Evolutionary conservation across 2,888 invertebrate genomes (phyloP), one percentile per base, ranked within the genome.

Genomic region (Thymelicus sylvestris): DNA sequence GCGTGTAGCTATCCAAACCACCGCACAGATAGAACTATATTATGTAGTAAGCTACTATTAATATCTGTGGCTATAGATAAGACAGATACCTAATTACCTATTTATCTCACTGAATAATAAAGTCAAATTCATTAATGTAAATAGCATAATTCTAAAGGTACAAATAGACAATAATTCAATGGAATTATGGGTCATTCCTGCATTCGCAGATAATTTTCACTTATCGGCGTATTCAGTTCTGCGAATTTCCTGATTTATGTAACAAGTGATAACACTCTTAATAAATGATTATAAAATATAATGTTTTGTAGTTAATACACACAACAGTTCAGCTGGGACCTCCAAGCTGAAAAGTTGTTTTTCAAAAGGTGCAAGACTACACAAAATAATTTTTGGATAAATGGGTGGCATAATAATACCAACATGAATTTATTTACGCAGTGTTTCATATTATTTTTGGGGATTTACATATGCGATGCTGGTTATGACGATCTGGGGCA

Each of bases 321-420:
- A 65, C 41, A 38, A 41, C 88, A 91, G 90, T 91, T 74, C 78
- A 80, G 82, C 83, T 80, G 83, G 84, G 78, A 85, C 81, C 81
- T 75, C 79, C 79, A 78, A 78, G 85, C 83, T 81, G 80, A 77
- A 82, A 78, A 85, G 81, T 70, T 7, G 59, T 59, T 60, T 60
- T 50, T 59, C 59, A 59, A 10, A 19, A 62, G 13, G 6, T 57
- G 72, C 75, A 65, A 62, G 59, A 63, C 60, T 64, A 72, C 72
- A 59, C 61, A 71, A 44, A 41, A 44, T 41, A 64, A 76, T 72
- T 73, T 67, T 78, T 77, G 72, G 73, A 78, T 79, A 78, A 79
- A 83, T 87, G 82, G 82, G 78, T 81, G 76, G 75, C 66, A 66
- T 73, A 75, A 76, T 24, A 71, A 72, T 68, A 72, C 66, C 47